A percentile compares a stretch with the other conserved stretches of the same genome.
phyloP scores from a whole-genome alignment of 2,113 vertebrate species.

The Chauna torquata region DNA sequence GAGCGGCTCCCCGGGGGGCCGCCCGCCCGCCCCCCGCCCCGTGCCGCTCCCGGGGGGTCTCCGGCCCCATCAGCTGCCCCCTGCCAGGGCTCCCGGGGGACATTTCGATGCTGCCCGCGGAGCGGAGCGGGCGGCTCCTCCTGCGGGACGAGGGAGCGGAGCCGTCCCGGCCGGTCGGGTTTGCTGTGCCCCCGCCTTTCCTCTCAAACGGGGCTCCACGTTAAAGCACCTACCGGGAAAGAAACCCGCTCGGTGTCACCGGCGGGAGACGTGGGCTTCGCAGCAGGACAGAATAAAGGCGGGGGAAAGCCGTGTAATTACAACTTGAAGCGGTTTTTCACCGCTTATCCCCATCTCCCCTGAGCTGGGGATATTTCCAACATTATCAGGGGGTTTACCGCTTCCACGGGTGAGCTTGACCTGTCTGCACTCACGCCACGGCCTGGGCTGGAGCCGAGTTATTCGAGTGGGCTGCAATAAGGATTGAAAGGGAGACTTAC shows the following conservation, averaged over 20 bases:
- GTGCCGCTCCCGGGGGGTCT: background rate
- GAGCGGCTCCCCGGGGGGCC: background rate
- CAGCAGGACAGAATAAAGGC: background rate
- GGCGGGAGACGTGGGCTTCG: background rate
- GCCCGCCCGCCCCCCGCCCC: background rate
- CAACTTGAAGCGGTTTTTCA: background rate
- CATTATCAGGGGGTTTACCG: background rate
- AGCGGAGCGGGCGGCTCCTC: background rate
- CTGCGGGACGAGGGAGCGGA: background rate
- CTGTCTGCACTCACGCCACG: background rate
- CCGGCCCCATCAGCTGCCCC: background rate
- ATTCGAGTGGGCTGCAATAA: background rate
- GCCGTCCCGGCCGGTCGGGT: accelerated
- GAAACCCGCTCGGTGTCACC: background rate
- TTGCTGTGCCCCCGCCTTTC: background rate
- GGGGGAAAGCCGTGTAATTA: background rate
- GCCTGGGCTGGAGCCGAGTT: background rate
- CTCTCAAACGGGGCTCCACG: background rate
- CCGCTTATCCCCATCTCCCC: background rate
- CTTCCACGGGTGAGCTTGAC: background rate
- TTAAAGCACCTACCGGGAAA: background rate
- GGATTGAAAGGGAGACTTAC: background rate
- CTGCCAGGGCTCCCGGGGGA: too few relatives aligned
- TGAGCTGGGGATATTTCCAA: background rate
- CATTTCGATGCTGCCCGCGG: background rate